phyloP scores from a whole-genome alignment of 2,888 invertebrate genomes.

The Stramonita haemastoma region DNA sequence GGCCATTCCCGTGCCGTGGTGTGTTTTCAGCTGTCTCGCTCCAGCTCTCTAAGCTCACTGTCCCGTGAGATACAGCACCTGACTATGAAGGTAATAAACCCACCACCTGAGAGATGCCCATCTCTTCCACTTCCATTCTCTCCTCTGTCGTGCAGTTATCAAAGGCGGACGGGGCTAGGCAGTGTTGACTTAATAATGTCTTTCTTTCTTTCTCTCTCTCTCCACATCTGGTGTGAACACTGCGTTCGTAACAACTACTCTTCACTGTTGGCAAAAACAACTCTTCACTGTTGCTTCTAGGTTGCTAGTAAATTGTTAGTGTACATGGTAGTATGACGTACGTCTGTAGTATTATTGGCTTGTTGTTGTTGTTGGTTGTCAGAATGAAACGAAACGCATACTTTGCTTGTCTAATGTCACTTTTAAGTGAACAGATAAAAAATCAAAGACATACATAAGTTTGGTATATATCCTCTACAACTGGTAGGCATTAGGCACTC shows the following conservation, averaged over 20 bases:
- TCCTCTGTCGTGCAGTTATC: background rate
- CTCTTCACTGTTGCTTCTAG: background rate
- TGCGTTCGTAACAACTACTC: too few species aligned
- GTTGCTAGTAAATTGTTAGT: background rate
- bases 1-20: background rate
- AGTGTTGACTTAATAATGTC: background rate
- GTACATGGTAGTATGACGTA: background rate
- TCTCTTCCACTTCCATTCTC: background rate
- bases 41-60: constrained; percentile 70
- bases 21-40: constrained; percentile 68
- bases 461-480: too few species aligned
- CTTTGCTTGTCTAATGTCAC: too few species aligned
- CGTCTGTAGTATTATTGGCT: background rate
- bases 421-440: too few species aligned
- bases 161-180: background rate
- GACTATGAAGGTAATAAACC: constrained; percentile 61
- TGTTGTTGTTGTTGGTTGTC: background rate
- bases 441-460: too few species aligned
- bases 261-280: background rate
- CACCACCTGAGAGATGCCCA: background rate
- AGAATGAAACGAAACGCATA: too few species aligned
- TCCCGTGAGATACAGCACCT: constrained; percentile 67
- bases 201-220: too few species aligned
- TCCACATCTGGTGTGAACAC: too few species aligned
- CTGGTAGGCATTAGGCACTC: too few species aligned